Evolutionary conservation across 2,113 vertebrate species (phyloP).

Genomic region (Cheilinus undulatus): DNA sequence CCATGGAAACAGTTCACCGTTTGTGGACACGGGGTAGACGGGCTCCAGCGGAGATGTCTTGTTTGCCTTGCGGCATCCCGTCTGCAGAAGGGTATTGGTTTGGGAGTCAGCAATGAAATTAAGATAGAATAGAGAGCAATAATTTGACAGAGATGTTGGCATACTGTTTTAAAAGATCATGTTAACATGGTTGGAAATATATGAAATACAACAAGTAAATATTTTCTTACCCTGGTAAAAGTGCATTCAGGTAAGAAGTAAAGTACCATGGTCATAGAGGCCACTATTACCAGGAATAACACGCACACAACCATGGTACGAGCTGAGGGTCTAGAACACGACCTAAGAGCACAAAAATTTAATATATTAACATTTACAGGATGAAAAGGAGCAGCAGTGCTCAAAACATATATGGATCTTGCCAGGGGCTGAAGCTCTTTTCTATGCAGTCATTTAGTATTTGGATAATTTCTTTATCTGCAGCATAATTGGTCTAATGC

Average conservation of each 20-base stretch:
- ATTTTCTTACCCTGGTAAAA: constrained; percentile 88
- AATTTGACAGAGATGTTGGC: not conserved
- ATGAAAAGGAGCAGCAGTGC: not conserved
- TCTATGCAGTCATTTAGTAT: not conserved
- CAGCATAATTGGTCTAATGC: too few relatives aligned
- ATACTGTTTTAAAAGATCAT: not conserved
- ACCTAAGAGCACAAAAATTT: constrained; percentile 47
- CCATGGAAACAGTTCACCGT: constrained; percentile 92
- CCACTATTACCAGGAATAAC: constrained; percentile 85
- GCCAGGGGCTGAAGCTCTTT: not conserved
- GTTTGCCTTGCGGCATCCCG: constrained; percentile 88
- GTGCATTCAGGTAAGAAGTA: constrained; percentile 93
- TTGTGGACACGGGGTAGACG: constrained; percentile 87
- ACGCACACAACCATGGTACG: constrained; percentile 87
- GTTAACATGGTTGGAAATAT: not conserved
- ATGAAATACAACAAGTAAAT: not conserved
- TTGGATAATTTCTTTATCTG: not conserved
- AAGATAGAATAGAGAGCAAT: not conserved
- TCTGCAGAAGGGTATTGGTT: constrained; percentile 42
- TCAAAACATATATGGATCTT: not conserved
- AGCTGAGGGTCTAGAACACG: constrained; percentile 85
- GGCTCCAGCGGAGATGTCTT: constrained; percentile 76
- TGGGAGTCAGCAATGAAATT: not conserved
- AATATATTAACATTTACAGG: not conserved
- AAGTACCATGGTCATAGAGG: constrained; percentile 88